Conservation (phyloP, 2,113 vertebrate species). For the Picathartes gymnocephalus region DNA sequence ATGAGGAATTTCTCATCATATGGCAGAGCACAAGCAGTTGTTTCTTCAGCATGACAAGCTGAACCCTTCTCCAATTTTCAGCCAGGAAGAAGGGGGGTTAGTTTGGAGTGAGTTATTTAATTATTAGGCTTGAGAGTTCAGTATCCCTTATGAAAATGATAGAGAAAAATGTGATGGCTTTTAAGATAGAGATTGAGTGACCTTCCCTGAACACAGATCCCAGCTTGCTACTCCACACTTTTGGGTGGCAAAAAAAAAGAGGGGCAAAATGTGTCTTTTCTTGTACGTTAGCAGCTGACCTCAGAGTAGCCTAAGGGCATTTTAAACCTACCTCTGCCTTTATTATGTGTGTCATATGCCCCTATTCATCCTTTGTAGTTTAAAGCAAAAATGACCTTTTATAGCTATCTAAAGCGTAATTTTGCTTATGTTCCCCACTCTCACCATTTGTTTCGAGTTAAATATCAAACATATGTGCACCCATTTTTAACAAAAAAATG, state of each 20-base stretch:
- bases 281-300: slow-evolving; percentile 36
- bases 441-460: slow-evolving; percentile 74
- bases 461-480: slow-evolving; percentile 78
- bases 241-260: not conserved
- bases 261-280: slow-evolving; percentile 16
- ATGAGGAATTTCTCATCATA: not conserved
- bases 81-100: not conserved
- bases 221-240: not conserved
- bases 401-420: slow-evolving; percentile 64
- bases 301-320: not conserved
- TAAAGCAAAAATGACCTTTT: slow-evolving; percentile 65
- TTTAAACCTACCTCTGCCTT: slow-evolving; percentile 9
- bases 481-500: slow-evolving; percentile 56
- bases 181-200: not conserved
- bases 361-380: slow-evolving; percentile 62
- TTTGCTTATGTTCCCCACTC: slow-evolving; percentile 61
- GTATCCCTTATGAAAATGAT: not conserved
- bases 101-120: not conserved
- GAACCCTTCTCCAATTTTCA: not conserved
- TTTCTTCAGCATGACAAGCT: not conserved
- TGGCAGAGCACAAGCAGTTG: not conserved
- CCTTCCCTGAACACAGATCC: not conserved
- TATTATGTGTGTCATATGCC: slow-evolving; percentile 30
- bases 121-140: not conserved
- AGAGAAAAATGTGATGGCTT: not conserved